Evolutionary conservation across 35 echinoderm and acorn worm species (phyloP), one percentile per base, ranked within the genome.

Genomic region (Nesometra sesokonis): DNA sequence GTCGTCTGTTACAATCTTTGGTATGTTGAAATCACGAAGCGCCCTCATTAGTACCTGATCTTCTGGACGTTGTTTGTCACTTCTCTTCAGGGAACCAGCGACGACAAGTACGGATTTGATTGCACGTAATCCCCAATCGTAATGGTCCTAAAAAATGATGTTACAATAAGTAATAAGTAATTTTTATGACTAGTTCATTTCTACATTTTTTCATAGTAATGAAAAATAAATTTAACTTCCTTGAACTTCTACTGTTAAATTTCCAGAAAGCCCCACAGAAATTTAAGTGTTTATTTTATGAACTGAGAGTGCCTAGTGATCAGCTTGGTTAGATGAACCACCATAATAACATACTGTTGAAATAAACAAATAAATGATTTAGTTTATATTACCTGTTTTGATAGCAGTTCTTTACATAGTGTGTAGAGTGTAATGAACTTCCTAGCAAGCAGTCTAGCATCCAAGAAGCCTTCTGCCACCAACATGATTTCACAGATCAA

Each of bases 401-500:
- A 99, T 27, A 99, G 83, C 57, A 99, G 79, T 79, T 99, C 96
- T 82, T 99, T 99, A 47, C 96, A 99, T 11, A 94, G 88, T 0
- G 92, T 94, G 93, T 99, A 99, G 8, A 97, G 79, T 0, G 96
- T 99, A 84, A 99, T 99, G 78, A 99, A 99, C 77, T 99, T 99
- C 67, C 93, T 86, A 30, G 93, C 93, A 80, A 94, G 81, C 21
- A 99, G 90, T 36, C 96, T 80, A n/a, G 96, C 96, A 47, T 99
- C 96, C 27, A 94, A 34, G 93, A 99, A 99, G 76, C 96, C 96
- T 82, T 94, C 92, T 82, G 93, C 92, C 87, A 99, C 92, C 93
- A 99, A 94, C 95, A 97, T 97, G 83, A 99, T 99, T 87, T 99
- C 96, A 92, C 96, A 99, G 81, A 99, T 99, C 90, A 99, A 82